Base-by-base conservation (phyloP, 2,888 invertebrate species). In the Onchidella celtica region DNA sequence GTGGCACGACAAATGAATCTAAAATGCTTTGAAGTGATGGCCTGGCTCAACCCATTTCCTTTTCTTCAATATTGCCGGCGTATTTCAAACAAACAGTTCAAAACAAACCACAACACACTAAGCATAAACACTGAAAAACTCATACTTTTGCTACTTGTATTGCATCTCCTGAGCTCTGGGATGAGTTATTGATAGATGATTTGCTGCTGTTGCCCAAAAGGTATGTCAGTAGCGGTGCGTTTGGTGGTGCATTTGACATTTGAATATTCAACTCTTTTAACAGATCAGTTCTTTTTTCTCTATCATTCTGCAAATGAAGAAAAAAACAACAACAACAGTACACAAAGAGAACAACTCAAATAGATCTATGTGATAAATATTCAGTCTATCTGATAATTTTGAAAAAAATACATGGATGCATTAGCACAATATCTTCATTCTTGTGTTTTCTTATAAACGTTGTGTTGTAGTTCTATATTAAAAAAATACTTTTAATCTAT, bases 181-280 rank as follows among this genome's bases (percentile, higher is more conserved):
- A 27, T 9, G 80, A n/a, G 17, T 11, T 66, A 21, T 47, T 65
- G 14, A 40, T 36, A 61, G 61, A 21, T 57, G 59, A n/a, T 72
- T 65, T 57, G 17, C 61, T 40, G 21, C 21, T 21, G 24, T 59
- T 72, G 24, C 57, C 17, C 1, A 75, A 36, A 40, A 69, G 57
- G 40, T 27, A 63, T 24, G 83, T 40, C 29, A 79, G 34, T n/a
- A 78, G 29, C 24, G 78, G 74, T 27, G 69, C 17, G 24, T 55
- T 55, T 4, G 70, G 29, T 55, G 75, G 27, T 69, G 69, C 59
- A 63, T 65, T 47, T 89, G 91, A 9, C 66, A 73, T 79, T 87
- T 86, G 17, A 6, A 91, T 80, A 76, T 90, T 89, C 17, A 92
- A 81, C 73, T 91, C 89, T 74, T 87, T 87, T n/a, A 90, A 87